phyloP scores from a whole-genome alignment of 35 echinoderm and acorn worm species.

The Lytechinus pictus region DNA sequence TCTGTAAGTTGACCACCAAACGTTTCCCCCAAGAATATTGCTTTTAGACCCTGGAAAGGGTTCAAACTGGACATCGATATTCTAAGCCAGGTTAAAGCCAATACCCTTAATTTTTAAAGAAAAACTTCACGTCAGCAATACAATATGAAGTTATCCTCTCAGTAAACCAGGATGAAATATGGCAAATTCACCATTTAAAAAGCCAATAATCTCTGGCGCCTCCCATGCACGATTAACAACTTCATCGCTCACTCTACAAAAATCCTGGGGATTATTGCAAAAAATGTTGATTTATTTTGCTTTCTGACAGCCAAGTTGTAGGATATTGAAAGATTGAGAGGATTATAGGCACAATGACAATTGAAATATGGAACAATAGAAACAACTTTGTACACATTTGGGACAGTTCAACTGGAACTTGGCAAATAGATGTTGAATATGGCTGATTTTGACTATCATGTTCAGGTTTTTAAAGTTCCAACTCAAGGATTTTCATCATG shows the following conservation, averaged over 20 bases:
- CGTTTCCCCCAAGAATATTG: neutral
- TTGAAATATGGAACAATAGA: neutral
- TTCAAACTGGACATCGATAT: neutral
- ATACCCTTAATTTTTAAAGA: neutral
- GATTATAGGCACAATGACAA: neutral
- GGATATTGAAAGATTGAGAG: neutral
- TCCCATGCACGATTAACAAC: neutral
- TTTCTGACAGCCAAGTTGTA: neutral
- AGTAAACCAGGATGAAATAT: neutral
- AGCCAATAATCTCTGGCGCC: constrained; percentile 16
- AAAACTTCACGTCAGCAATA: neutral
- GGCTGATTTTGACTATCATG: neutral
- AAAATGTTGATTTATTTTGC: neutral
- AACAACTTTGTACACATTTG: neutral
- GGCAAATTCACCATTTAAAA: neutral
- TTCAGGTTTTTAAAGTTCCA: neutral
- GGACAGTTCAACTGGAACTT: neutral
- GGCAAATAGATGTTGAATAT: neutral
- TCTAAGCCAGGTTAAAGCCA: neutral
- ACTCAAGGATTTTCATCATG: neutral
- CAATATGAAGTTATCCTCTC: neutral
- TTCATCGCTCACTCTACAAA: neutral
- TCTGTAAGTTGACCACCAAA: neutral
- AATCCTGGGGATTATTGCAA: neutral
- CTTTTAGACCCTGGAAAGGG: neutral